Evolutionary conservation across 2,797 vertebrate genomes (phyloP).

Genomic region (Leptodactylus fallax): DNA sequence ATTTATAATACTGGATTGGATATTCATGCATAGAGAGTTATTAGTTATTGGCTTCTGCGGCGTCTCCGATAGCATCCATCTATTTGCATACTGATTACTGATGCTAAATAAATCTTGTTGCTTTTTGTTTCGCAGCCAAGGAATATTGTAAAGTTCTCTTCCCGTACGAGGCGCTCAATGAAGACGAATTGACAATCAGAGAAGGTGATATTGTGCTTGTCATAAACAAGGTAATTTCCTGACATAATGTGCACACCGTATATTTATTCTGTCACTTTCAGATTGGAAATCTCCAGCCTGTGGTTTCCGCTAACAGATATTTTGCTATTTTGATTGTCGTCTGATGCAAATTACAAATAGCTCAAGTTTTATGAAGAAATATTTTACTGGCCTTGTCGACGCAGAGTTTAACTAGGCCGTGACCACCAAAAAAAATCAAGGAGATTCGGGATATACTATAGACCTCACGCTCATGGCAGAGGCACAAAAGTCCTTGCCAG

Average conservation of each 20-base stretch:
- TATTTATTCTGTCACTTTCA: constrained; percentile 17
- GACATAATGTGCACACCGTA: neutral
- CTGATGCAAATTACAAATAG: neutral
- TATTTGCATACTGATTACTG: constrained; percentile 24
- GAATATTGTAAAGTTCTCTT: constrained; percentile 98
- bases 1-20: neutral
- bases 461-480: neutral
- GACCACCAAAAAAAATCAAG: neutral
- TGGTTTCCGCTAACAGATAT: neutral
- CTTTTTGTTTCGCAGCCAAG: constrained; percentile 80
- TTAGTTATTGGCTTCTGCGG: neutral
- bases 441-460: neutral
- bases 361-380: neutral
- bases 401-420: neutral
- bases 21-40: neutral
- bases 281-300: neutral
- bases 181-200: constrained; percentile 94
- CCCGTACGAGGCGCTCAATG: constrained; percentile 94
- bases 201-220: constrained; percentile 94
- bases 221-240: constrained; percentile 87
- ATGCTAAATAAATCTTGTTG: constrained; percentile 15
- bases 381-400: neutral
- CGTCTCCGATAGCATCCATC: neutral
- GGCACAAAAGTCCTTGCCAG: neutral
- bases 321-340: neutral